Percentiles rank a stretch among this genome's conserved stretches.
These are phyloP conservation scores for Drosophila elegans DNA, from an alignment of 1,140 invertebrate genomes.

Conservation along the genomic window DNA sequence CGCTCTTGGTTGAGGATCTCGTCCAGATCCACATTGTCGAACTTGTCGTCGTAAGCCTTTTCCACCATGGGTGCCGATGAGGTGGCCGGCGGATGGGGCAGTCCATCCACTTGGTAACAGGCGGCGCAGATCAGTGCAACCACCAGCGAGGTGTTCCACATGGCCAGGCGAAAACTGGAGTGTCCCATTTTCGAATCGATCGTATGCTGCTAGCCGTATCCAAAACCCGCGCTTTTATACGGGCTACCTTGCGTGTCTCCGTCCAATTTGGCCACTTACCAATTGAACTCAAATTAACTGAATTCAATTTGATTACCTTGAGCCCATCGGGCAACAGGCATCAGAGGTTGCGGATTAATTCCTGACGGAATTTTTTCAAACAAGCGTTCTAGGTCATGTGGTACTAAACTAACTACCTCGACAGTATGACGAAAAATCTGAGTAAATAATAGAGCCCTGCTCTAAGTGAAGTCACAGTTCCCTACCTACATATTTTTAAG, in stretches of 20 bases:
- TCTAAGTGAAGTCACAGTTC: too few species aligned
- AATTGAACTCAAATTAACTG: slow-evolving; percentile 62
- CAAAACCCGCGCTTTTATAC: slow-evolving; percentile 47
- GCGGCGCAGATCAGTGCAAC: slow-evolving; percentile 11
- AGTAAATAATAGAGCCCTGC: too few species aligned
- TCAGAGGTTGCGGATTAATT: neutral
- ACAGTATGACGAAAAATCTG: too few species aligned
- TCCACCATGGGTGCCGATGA: slow-evolving; percentile 24
- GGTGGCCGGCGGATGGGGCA: slow-evolving; percentile 63
- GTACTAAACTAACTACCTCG: neutral
- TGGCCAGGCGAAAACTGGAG: neutral
- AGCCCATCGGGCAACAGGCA: neutral
- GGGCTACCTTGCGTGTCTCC: slow-evolving; percentile 45
- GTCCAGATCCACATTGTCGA: slow-evolving; percentile 89
- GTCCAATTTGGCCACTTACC: slow-evolving; percentile 44
- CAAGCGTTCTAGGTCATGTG: neutral
- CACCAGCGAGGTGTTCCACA: slow-evolving; percentile 4
- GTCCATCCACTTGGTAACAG: slow-evolving; percentile 15
- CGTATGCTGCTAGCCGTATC: slow-evolving; percentile 7
- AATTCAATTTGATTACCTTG: slow-evolving; percentile 66
- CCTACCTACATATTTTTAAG: too few species aligned
- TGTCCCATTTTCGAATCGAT: slow-evolving; percentile 16
- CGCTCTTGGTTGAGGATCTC: slow-evolving; percentile 89
- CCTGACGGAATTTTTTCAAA: neutral
- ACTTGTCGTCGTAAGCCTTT: slow-evolving; percentile 89